A percentile compares a stretch with the other conserved stretches of the same genome.
Evolutionary conservation across 2,888 invertebrate genomes (phyloP).

Genomic region (Hemistola chrysoprasaria): DNA sequence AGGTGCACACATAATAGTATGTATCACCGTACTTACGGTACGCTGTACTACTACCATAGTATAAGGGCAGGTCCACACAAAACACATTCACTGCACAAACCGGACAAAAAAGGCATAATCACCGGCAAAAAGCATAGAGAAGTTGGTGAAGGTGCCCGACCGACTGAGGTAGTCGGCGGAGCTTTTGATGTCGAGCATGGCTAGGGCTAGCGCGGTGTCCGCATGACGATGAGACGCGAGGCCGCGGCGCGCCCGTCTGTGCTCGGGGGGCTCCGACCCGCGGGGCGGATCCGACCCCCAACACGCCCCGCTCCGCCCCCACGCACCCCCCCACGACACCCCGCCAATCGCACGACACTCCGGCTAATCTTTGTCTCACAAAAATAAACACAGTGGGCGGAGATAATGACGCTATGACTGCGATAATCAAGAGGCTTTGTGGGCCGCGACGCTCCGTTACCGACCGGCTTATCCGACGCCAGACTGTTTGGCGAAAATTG

Average conservation of each 20-base stretch:
- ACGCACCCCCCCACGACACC: constrained; percentile 50
- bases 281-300: constrained; percentile 42
- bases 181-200: constrained; percentile 96
- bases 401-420: constrained; percentile 74
- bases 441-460: constrained; percentile 68
- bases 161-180: constrained; percentile 95
- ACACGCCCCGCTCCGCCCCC: constrained; percentile 56
- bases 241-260: constrained; percentile 33
- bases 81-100: constrained; percentile 30
- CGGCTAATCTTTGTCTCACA: constrained; percentile 80
- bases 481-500: constrained; percentile 71
- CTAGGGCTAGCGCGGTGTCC: constrained; percentile 48
- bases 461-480: constrained; percentile 59
- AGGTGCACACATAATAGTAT: constrained; percentile 4
- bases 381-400: constrained; percentile 80
- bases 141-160: constrained; percentile 95
- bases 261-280: constrained; percentile 21
- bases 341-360: constrained; percentile 73
- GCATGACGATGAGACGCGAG: constrained; percentile 46
- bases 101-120: constrained; percentile 66
- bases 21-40: constrained; percentile 39
- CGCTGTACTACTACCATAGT: constrained; percentile 25
- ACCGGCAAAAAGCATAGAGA: constrained; percentile 98
- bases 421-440: constrained; percentile 77
- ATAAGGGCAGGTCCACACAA: constrained; percentile 18